Conservation (phyloP, 2,797 vertebrate species). For the Ceyx erithaca region DNA sequence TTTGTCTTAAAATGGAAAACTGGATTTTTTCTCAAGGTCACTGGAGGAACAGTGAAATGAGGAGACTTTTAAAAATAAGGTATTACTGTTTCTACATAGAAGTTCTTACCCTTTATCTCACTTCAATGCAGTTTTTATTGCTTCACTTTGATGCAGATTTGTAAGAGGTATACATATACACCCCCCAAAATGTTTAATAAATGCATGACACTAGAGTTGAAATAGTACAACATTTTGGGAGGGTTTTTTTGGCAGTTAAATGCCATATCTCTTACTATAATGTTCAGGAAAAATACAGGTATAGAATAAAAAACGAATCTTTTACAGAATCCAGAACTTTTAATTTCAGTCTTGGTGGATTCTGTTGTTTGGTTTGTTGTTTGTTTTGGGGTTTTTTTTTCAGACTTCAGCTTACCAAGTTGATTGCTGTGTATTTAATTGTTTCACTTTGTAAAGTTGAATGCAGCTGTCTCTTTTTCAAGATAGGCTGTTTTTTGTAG, state of each 20-base stretch:
- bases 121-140: not conserved
- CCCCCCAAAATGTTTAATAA: not conserved
- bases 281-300: not conserved
- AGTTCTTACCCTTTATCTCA: not conserved
- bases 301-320: not conserved
- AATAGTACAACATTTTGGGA: not conserved
- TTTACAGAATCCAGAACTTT: not conserved
- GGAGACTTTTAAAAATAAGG: not conserved
- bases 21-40: not conserved
- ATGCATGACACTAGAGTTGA: not conserved
- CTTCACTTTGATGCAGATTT: not conserved
- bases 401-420: not conserved
- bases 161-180: not conserved
- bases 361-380: not conserved
- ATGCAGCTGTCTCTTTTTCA: not conserved
- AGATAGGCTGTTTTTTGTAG: not conserved
- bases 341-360: not conserved
- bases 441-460: not conserved
- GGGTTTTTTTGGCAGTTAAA: not conserved
- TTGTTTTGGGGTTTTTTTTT: not conserved
- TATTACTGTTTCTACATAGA: not conserved
- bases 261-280: not conserved
- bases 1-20: slow-evolving; percentile 29
- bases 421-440: not conserved
- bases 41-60: slow-evolving; percentile 13